Evolutionary conservation across 2,797 vertebrate species (phyloP).

Genomic region (Manis pentadactyla): DNA sequence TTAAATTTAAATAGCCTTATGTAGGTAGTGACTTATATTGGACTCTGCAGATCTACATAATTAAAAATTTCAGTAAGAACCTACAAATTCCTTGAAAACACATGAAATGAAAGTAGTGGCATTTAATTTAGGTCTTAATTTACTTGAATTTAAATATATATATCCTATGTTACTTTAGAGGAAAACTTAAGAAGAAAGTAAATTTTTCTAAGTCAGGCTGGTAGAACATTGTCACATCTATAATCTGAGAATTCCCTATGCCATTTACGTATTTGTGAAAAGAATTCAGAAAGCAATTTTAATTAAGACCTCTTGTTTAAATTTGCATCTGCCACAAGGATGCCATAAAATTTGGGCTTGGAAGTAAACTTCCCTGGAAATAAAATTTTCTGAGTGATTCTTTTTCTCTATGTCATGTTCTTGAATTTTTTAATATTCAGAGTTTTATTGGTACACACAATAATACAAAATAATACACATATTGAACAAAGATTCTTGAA

Average conservation of each 20-base stretch:
- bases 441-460: not conserved
- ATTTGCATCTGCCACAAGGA: conserved; percentile 17
- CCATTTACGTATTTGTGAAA: not conserved
- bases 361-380: conserved; percentile 40
- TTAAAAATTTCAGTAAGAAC: conserved; percentile 17
- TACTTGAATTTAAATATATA: not conserved
- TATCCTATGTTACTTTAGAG: not conserved
- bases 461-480: not conserved
- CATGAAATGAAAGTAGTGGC: conserved; percentile 16
- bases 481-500: conserved; percentile 51
- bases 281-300: not conserved
- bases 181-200: not conserved
- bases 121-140: conserved; percentile 40
- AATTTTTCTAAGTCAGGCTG: conserved; percentile 51
- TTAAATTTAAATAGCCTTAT: not conserved
- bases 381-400: not conserved
- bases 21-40: not conserved
- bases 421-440: not conserved
- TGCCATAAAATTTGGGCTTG: not conserved
- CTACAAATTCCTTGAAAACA: conserved; percentile 6
- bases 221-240: conserved; percentile 29
- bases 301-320: conserved; percentile 34
- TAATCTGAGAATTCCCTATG: conserved; percentile 49
- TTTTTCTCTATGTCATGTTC: conserved; percentile 37
- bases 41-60: not conserved